Percentiles rank a stretch among this genome's conserved stretches.
Evolutionary conservation across 2,113 vertebrate species (phyloP).

Genomic region (Pedetes capensis): DNA sequence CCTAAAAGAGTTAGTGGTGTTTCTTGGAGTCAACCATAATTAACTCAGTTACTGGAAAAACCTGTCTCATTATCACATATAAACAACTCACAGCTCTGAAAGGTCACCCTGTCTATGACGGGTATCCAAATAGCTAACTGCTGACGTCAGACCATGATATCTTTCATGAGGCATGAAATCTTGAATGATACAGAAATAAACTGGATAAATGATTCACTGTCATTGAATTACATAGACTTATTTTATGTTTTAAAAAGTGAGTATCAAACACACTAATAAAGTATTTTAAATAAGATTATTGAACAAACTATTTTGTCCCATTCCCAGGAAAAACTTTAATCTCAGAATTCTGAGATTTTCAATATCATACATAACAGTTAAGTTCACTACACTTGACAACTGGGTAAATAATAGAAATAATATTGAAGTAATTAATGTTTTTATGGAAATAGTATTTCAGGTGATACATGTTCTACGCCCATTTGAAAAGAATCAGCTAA

Average conservation of each 20-base stretch:
- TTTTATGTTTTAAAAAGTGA: conserved; percentile 18
- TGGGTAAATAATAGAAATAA: not conserved
- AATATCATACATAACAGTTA: not conserved
- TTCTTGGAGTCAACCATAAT: conserved; percentile 23
- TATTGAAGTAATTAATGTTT: not conserved
- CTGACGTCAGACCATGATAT: conserved; percentile 43
- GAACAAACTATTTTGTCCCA: not conserved
- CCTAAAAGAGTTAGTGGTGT: conserved; percentile 2
- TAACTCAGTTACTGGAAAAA: conserved; percentile 63
- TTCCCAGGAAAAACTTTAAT: conserved; percentile 10
- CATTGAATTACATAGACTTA: conserved; percentile 21
- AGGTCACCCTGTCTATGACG: conserved; percentile 50
- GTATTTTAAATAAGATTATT: not conserved
- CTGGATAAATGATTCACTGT: conserved; percentile 17
- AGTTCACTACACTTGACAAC: not conserved
- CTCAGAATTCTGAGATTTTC: conserved; percentile 13
- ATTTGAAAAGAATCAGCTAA: conserved; percentile 8
- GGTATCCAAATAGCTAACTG: conserved; percentile 35
- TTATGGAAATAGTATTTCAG: not conserved
- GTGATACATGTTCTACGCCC: not conserved
- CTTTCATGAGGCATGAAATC: conserved; percentile 50
- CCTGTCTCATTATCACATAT: conserved; percentile 56
- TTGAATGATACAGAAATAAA: conserved; percentile 60
- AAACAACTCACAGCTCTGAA: conserved; percentile 41
- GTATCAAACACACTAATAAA: not conserved